Evolutionary conservation across 2,113 vertebrate genomes (phyloP).

Genomic region (Cryptomyrus ogoouensis): DNA sequence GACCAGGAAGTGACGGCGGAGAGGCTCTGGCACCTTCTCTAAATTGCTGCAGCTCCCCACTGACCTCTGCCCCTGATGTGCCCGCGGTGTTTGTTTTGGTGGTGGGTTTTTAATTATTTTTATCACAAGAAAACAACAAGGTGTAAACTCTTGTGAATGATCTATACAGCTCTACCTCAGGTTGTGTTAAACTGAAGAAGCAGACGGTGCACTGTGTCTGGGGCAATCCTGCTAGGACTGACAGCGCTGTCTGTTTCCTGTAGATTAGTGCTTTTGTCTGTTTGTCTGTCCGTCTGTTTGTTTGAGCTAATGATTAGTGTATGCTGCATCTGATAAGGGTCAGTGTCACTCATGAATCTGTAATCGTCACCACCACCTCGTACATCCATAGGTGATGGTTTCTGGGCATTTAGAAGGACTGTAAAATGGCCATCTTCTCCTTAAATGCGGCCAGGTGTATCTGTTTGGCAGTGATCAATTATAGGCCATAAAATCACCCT

Average conservation of each 20-base stretch:
- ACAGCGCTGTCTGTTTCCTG: conserved; percentile 27
- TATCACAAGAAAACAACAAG: conserved; percentile 37
- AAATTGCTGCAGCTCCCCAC: conserved; percentile 8
- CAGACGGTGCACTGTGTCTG: conserved; percentile 7
- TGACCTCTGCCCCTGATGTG: background rate
- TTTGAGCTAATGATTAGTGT: conserved; percentile 24
- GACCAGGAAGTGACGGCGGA: background rate
- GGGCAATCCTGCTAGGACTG: background rate
- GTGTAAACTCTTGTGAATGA: conserved; percentile 44
- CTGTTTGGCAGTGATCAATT: background rate
- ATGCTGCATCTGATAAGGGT: conserved; percentile 27
- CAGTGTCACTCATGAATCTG: conserved; percentile 13
- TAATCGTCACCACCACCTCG: background rate
- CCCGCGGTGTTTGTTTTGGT: conserved; percentile 14
- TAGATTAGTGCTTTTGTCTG: conserved; percentile 26
- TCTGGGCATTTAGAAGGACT: background rate
- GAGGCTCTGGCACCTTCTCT: background rate
- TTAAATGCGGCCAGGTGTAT: background rate
- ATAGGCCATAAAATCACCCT: background rate
- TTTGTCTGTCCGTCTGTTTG: conserved; percentile 28
- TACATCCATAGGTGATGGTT: background rate
- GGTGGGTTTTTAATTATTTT: conserved; percentile 25
- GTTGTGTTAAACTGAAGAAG: conserved; percentile 34
- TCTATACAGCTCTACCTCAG: conserved; percentile 69
- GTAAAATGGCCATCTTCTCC: background rate